These are phyloP conservation scores for Peromyscus nudipes DNA, from an alignment of 2,797 vertebrate genomes.

Conservation along the genomic window DNA sequence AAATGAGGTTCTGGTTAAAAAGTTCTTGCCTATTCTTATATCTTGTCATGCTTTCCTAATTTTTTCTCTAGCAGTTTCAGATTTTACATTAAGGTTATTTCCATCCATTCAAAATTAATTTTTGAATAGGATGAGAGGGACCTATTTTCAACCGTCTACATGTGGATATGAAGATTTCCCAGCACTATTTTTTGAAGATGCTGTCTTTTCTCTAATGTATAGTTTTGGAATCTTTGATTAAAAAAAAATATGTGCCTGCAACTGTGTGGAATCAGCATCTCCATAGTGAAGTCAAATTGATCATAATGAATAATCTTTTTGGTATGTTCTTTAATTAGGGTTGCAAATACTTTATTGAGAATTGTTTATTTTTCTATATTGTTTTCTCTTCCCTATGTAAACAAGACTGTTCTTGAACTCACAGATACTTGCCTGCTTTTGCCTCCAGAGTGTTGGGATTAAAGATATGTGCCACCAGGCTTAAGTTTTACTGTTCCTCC, in stretches of 20 bases:
- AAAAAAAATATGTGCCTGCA: neutral
- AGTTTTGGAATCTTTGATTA: neutral
- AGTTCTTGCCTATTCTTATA: neutral
- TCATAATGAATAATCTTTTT: no score
- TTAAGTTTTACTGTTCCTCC: neutral
- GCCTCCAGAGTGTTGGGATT: neutral
- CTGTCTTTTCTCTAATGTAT: neutral
- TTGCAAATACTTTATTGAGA: neutral
- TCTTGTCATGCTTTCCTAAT: neutral
- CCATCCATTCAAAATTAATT: neutral
- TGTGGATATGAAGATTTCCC: neutral
- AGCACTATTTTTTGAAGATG: neutral
- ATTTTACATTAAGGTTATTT: neutral
- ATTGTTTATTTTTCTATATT: neutral
- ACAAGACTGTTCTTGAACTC: neutral
- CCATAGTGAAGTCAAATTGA: neutral
- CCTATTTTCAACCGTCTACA: neutral
- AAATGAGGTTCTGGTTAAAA: neutral
- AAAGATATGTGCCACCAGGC: neutral
- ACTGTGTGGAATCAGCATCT: neutral
- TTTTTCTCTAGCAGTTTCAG: neutral
- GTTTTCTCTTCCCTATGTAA: neutral
- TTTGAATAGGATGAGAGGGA: neutral
- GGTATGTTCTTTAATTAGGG: neutral
- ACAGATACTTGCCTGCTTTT: neutral